Evolutionary conservation across 2,888 invertebrate genomes (phyloP).

Genomic region (Vandiemenella viatica): DNA sequence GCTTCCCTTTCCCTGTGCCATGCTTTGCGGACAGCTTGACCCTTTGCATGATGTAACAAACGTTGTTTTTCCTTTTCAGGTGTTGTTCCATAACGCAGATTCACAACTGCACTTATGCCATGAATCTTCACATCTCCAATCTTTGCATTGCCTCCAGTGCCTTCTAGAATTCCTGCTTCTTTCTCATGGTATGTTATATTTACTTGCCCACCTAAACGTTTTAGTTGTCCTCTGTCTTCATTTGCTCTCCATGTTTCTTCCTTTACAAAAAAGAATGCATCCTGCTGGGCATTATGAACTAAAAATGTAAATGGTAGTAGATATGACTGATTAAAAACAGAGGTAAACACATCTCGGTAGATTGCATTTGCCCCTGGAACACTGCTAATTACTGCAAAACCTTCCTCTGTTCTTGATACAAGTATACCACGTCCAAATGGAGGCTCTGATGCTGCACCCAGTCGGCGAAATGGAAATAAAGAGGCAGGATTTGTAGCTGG

Average conservation of each 20-base stretch:
- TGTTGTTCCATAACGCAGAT: conserved; percentile 86
- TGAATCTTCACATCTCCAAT: conserved; percentile 76
- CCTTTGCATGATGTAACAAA: conserved; percentile 77
- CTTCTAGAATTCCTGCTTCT: conserved; percentile 36
- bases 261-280: conserved; percentile 86
- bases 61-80: conserved; percentile 79
- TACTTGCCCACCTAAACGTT: conserved; percentile 76
- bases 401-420: conserved; percentile 62
- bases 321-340: conserved; percentile 79
- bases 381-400: conserved; percentile 61
- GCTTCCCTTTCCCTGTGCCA: conserved; percentile 87
- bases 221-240: conserved; percentile 76
- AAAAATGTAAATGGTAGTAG: conserved; percentile 76
- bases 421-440: conserved; percentile 71
- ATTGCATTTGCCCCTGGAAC: conserved; percentile 83
- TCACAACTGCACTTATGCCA: conserved; percentile 77
- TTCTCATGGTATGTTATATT: conserved; percentile 84
- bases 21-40: conserved; percentile 74
- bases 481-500: conserved; percentile 48
- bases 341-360: conserved; percentile 81
- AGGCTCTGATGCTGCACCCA: conserved; percentile 68
- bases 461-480: conserved; percentile 15
- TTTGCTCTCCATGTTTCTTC: conserved; percentile 80
- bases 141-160: conserved; percentile 19
- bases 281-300: conserved; percentile 76